Conservation (phyloP, 2,888 invertebrate genomes). For the Escarpia spicata region DNA sequence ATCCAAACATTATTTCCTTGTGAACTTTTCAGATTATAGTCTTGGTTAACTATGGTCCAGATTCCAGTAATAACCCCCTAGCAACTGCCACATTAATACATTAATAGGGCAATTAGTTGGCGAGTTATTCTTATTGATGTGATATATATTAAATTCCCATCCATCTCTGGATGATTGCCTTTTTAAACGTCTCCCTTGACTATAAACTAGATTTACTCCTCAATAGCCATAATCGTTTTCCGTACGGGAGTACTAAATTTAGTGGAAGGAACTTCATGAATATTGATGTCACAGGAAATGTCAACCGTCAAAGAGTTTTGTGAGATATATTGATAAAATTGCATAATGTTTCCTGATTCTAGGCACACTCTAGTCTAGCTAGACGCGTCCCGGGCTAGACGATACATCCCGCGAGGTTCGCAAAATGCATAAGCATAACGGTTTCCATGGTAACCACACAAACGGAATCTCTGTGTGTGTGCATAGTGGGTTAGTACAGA, state of each 20-base stretch:
- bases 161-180: background rate
- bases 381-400: background rate
- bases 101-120: background rate
- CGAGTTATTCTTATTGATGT: background rate
- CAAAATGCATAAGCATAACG: conserved; percentile 3
- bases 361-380: background rate
- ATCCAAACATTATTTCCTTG: no score
- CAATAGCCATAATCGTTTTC: background rate
- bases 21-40: no score
- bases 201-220: background rate
- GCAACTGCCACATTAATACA: background rate
- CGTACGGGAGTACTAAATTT: background rate
- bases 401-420: background rate
- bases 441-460: conserved; percentile 16
- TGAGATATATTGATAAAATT: background rate
- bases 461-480: background rate
- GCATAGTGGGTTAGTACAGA: background rate
- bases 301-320: background rate
- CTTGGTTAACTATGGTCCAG: no score
- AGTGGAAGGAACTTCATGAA: background rate
- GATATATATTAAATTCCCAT: background rate
- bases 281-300: background rate
- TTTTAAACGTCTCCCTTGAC: background rate
- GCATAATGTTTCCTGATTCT: background rate
- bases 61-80: background rate